phyloP scores from a whole-genome alignment of 2,888 invertebrate genomes.

The Apeira syringaria region DNA sequence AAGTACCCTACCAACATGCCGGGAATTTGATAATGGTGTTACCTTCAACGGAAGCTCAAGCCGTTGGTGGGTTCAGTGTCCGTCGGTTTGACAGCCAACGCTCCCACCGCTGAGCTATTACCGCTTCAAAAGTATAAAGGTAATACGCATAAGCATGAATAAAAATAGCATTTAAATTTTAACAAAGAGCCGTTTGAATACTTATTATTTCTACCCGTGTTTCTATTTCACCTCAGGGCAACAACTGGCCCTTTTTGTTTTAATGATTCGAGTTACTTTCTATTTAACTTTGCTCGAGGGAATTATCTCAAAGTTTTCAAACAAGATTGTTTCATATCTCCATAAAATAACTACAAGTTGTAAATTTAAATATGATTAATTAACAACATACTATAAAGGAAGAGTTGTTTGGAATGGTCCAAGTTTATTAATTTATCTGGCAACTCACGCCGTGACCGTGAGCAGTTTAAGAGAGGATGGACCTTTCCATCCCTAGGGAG shows the following conservation, averaged over 20 bases:
- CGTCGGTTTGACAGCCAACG: too few relatives aligned
- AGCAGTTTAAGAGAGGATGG: slow-evolving; percentile 22
- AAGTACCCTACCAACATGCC: too few relatives aligned
- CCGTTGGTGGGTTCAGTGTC: too few relatives aligned
- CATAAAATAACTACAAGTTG: slow-evolving; percentile 7
- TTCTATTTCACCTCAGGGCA: neutral
- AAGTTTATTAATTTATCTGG: slow-evolving; percentile 27
- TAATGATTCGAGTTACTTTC: neutral
- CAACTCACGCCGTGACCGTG: slow-evolving; percentile 18
- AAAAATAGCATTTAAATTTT: too few relatives aligned
- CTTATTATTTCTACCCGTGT: too few relatives aligned
- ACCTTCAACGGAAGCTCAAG: too few relatives aligned
- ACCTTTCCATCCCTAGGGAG: slow-evolving; percentile 24
- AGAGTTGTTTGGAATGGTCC: slow-evolving; percentile 14
- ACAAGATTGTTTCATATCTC: slow-evolving; percentile 3
- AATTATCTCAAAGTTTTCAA: neutral
- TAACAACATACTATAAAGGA: slow-evolving; percentile 19
- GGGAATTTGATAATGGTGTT: too few relatives aligned
- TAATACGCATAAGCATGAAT: too few relatives aligned
- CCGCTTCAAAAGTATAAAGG: too few relatives aligned
- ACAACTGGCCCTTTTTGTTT: neutral
- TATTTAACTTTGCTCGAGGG: neutral
- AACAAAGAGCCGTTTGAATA: too few relatives aligned
- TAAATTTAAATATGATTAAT: slow-evolving; percentile 19
- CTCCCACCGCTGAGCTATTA: too few relatives aligned